A percentile compares a stretch with the other conserved stretches of the same genome.
Evolutionary conservation across 2,113 vertebrate species (phyloP).

Genomic region (Nycticorax nycticorax): DNA sequence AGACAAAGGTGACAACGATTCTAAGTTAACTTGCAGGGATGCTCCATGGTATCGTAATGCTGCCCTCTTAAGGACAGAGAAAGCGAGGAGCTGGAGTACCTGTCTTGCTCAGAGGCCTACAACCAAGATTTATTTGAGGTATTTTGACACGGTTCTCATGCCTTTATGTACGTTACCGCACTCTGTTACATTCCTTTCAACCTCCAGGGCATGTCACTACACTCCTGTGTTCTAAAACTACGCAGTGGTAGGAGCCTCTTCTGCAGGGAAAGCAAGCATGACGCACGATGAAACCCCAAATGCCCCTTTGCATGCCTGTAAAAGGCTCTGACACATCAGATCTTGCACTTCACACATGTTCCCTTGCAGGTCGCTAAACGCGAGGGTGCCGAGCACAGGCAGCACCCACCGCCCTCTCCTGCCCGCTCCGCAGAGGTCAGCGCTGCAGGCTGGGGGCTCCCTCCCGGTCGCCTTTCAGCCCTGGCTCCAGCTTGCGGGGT

Average conservation of each 20-base stretch:
- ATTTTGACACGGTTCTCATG: not conserved
- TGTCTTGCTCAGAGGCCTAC: not conserved
- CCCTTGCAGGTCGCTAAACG: rapidly evolving
- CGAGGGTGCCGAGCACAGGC: rapidly evolving
- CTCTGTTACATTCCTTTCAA: rapidly evolving
- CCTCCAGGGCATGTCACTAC: rapidly evolving
- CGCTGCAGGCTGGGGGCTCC: not conserved
- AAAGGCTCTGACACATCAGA: not conserved
- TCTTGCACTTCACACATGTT: rapidly evolving
- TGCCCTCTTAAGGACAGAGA: constrained; percentile 70
- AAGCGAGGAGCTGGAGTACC: not conserved
- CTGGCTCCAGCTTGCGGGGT: no score
- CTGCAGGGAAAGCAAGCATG: not conserved
- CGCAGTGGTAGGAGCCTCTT: not conserved
- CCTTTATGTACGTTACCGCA: not conserved
- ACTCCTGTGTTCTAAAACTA: not conserved
- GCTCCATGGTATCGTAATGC: constrained; percentile 35
- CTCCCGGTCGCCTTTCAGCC: not conserved
- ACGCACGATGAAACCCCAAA: not conserved
- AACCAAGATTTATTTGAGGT: not conserved
- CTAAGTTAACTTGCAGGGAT: not conserved
- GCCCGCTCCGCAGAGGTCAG: rapidly evolving
- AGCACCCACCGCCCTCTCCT: not conserved
- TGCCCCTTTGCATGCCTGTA: not conserved
- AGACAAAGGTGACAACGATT: rapidly evolving